Evolutionary conservation across 2,888 invertebrate genomes (phyloP).

Genomic region (Eucriotettix oculatus): DNA sequence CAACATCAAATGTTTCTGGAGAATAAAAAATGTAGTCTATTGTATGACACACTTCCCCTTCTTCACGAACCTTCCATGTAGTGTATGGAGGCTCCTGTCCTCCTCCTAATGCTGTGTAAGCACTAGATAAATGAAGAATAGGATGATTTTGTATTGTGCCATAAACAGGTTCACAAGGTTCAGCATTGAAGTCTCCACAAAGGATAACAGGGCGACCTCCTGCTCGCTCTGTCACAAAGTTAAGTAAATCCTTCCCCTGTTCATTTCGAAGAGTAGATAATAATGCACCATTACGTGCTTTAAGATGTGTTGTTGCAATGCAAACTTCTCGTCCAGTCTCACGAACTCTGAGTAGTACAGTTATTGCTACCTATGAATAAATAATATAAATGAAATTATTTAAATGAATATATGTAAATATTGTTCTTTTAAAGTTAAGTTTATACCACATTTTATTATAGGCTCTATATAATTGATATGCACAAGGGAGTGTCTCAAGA

Average conservation of each 20-base stretch:
- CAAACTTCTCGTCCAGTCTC: constrained; percentile 41
- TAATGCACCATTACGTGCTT: constrained; percentile 50
- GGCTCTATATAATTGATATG: too few relatives aligned
- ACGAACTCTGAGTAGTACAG: constrained; percentile 34
- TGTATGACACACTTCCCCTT: constrained; percentile 53
- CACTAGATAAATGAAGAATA: constrained; percentile 29
- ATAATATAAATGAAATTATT: too few relatives aligned
- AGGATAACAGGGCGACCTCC: constrained; percentile 40
- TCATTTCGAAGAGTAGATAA: constrained; percentile 49
- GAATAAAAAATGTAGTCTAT: constrained; percentile 59
- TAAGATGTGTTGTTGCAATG: constrained; percentile 55
- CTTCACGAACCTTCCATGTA: constrained; percentile 57
- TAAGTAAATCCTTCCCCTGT: constrained; percentile 48
- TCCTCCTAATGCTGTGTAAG: constrained; percentile 26
- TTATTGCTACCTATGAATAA: constrained; percentile 37
- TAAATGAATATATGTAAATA: too few relatives aligned
- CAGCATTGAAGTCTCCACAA: constrained; percentile 64
- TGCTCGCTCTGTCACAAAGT: constrained; percentile 33
- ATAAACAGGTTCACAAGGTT: constrained; percentile 53
- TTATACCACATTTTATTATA: too few relatives aligned
- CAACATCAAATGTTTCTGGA: constrained; percentile 36
- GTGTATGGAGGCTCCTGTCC: constrained; percentile 49
- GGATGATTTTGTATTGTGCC: constrained; percentile 34
- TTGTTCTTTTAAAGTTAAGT: too few relatives aligned
- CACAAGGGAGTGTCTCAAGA: too few relatives aligned